Base-by-base conservation (phyloP, 2,797 vertebrate genomes). In the Lacerta viridis region DNA sequence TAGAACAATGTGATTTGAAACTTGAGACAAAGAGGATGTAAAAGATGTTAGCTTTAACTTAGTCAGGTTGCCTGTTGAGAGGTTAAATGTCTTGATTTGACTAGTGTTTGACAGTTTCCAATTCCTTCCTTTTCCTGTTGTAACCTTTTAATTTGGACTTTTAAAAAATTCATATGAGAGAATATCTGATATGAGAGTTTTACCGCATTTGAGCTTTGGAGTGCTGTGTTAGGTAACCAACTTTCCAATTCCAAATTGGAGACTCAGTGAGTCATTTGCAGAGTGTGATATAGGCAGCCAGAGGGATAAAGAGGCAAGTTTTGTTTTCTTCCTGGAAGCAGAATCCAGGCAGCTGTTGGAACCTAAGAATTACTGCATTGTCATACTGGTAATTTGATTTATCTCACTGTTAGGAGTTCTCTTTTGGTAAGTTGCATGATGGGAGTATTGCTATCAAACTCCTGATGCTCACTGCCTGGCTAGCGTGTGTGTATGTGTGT, bases 161-260 rank as follows among this genome's bases (percentile, higher is more conserved):
- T 36, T 41, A 64, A 36, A 25, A 50, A 15, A 50, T 27, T 71
- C 71, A 39, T 89, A 86, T 89, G 92, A 39, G 64, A 84, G 72
- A 82, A 20, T 88, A 83, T 25, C 94, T 80, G 88, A 86, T 75
- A 85, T 86, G 10, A 43, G 5, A 15, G 10, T 55, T 27, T 41
- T 87, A 29, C 39, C 36, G 23, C 66, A 50, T 77, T 78, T 79
- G 64, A 69, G 25, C 66, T 59, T 7, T 71, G 27, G 7, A 23
- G 8, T 36, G 74, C n/a, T 74, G 33, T 41, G 20, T 27, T 80
- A 66, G 33, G 7, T 81, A 75, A 9, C 17, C 33, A 76, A 3
- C 33, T 68, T 41, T 29, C 50, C 20, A 33, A 23, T 75, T 68
- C 11, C 18, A 8, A 89, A 17, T 15, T 20, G 25, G 75, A 29